phyloP scores from a whole-genome alignment of 2,113 vertebrate species.

The Kryptolebias marmoratus region DNA sequence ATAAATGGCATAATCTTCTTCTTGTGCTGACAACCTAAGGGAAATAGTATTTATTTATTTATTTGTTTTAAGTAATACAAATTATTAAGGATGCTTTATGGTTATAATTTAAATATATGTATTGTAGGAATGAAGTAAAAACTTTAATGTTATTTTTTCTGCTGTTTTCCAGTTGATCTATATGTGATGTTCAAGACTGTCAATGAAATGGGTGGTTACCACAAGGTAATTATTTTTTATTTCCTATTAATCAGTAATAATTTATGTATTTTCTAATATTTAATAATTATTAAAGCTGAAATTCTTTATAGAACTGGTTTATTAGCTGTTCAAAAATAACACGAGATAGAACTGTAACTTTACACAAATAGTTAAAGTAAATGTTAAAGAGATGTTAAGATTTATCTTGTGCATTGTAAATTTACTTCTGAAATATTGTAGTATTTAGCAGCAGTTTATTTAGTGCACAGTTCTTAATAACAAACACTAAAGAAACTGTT shows the following conservation, averaged over 20 bases:
- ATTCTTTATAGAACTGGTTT: not conserved
- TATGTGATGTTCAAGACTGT: conserved; percentile 81
- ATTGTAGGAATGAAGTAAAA: no score
- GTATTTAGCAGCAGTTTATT: not conserved
- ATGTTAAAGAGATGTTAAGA: no score
- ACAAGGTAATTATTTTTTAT: conserved; percentile 68
- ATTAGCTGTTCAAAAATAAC: no score
- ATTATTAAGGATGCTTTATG: no score
- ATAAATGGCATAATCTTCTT: not conserved
- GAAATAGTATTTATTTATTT: no score
- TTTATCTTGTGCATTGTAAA: no score
- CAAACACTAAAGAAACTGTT: not conserved
- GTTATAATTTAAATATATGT: no score
- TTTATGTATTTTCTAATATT: not conserved
- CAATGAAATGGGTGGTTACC: conserved; percentile 77
- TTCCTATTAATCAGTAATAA: not conserved
- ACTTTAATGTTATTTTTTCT: conserved; percentile 2
- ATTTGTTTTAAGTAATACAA: no score
- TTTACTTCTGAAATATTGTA: not conserved
- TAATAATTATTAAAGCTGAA: not conserved
- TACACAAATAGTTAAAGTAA: no score
- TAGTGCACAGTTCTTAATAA: not conserved
- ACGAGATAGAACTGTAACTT: no score
- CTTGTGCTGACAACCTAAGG: no score
- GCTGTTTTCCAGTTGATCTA: conserved; percentile 75